phyloP scores from a whole-genome alignment of 2,888 invertebrate species.

The Anthophora plumipes region DNA sequence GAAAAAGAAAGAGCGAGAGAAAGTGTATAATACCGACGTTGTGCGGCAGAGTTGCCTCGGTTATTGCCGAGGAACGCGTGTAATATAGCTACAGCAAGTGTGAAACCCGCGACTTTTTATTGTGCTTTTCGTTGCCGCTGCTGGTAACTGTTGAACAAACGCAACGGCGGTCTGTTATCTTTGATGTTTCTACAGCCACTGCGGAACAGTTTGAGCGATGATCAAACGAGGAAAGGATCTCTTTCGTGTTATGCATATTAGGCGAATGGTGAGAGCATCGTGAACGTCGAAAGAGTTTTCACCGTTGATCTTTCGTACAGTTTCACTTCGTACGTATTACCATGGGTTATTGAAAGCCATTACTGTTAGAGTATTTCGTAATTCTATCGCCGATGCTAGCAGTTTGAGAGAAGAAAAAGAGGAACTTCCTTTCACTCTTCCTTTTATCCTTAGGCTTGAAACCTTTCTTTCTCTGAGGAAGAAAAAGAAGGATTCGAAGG shows the following conservation, averaged over 20 bases:
- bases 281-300: too few species aligned
- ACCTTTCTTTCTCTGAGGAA: background rate
- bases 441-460: conserved; percentile 6
- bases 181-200: background rate
- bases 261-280: too few species aligned
- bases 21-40: conserved; percentile 34
- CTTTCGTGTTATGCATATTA: background rate
- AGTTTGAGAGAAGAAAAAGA: too few species aligned
- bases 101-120: conserved; percentile 35
- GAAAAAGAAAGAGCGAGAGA: too few species aligned
- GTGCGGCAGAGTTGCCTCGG: conserved; percentile 14
- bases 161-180: background rate
- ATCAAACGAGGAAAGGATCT: background rate
- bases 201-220: background rate
- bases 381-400: too few species aligned
- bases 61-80: conserved; percentile 23
- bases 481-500: conserved; percentile 4
- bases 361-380: too few species aligned
- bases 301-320: too few species aligned
- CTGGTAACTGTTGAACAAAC: background rate
- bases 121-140: background rate
- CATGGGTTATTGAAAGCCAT: too few species aligned
- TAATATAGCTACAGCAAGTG: conserved; percentile 12
- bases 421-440: conserved; percentile 21
- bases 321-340: too few species aligned